Conservation (phyloP, 2,888 invertebrate species). For the Deilephila porcellus region DNA sequence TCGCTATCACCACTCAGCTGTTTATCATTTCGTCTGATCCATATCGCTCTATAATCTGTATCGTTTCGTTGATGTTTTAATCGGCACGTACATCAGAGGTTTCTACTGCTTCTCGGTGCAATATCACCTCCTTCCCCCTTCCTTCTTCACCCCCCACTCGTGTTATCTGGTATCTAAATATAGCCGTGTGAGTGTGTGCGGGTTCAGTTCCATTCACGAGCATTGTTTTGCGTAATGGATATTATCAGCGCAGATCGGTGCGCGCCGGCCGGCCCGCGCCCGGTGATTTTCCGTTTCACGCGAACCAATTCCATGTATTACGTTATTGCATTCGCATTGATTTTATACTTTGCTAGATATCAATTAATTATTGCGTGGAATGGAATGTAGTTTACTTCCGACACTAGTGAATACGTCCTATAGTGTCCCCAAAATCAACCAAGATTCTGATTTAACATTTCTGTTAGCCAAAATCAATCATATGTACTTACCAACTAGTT, state of each 20-base stretch:
- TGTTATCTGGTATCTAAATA: conserved; percentile 10
- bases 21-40: neutral
- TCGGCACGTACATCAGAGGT: neutral
- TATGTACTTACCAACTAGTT: no score
- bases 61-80: neutral
- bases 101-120: conserved; percentile 5
- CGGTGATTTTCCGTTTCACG: conserved; percentile 24
- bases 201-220: conserved; percentile 22
- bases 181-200: conserved; percentile 1
- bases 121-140: neutral
- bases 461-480: no score
- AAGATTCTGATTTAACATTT: no score
- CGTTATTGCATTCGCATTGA: neutral
- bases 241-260: neutral
- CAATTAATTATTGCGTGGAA: neutral
- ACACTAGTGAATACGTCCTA: no score
- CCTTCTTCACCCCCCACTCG: neutral
- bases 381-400: neutral
- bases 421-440: no score
- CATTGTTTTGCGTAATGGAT: conserved; percentile 11
- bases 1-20: neutral
- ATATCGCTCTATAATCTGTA: neutral
- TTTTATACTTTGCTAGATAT: neutral
- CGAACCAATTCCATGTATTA: neutral
- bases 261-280: neutral